Percentiles rank a stretch among this genome's conserved stretches.
Conservation (phyloP, 1,140 invertebrate species). For the Drosophila quadrilineata region DNA sequence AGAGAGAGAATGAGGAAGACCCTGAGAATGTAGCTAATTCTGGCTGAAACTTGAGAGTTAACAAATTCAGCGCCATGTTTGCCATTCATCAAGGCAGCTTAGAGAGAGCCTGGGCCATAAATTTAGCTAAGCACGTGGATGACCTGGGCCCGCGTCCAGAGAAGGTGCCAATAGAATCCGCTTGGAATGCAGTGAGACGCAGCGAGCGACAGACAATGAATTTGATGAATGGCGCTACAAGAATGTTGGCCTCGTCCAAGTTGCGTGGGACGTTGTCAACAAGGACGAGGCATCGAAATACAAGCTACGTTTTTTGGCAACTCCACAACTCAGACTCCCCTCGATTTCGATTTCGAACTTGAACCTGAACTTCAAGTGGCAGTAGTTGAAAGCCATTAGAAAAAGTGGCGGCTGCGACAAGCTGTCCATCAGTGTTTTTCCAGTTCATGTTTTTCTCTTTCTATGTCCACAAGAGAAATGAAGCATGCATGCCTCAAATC, state of each 20-base stretch:
- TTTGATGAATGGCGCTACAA: constrained; percentile 69
- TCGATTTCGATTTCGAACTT: constrained; percentile 27
- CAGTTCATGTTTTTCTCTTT: too few species aligned
- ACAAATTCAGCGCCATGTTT: too few species aligned
- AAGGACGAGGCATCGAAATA: too few species aligned
- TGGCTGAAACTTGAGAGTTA: too few species aligned
- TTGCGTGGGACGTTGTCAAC: not conserved
- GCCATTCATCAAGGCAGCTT: constrained; percentile 74
- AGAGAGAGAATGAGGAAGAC: not conserved
- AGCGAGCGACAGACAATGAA: too few species aligned
- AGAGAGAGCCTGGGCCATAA: constrained; percentile 70
- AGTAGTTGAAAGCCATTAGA: constrained; percentile 40
- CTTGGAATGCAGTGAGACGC: constrained; percentile 14
- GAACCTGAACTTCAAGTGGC: not conserved
- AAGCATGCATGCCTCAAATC: constrained; percentile 16
- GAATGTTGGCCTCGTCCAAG: constrained; percentile 10
- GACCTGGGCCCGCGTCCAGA: too few species aligned
- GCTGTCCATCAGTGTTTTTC: constrained; percentile 33
- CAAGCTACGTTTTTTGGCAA: too few species aligned
- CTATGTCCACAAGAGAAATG: not conserved
- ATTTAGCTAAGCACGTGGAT: constrained; percentile 59
- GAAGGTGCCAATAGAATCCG: not conserved
- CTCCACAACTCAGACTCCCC: too few species aligned
- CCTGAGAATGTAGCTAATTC: not conserved
- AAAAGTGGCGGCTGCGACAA: constrained; percentile 20